phyloP scores from a whole-genome alignment of 2,797 vertebrate genomes.

The Eremophila alpestris region DNA sequence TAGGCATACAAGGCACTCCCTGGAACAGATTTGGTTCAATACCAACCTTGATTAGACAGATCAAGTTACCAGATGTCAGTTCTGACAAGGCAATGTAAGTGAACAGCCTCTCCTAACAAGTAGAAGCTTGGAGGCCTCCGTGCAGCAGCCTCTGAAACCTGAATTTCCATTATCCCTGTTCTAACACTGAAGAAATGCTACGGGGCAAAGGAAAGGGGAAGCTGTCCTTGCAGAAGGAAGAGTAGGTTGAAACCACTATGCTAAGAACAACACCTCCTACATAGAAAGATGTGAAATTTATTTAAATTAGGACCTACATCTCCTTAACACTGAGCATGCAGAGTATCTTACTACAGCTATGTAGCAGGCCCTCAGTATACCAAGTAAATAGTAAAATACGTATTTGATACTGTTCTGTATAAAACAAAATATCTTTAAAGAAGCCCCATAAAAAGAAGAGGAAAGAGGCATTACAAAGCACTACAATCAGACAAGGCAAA shows the following conservation, averaged over 20 bases:
- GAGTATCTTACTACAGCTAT: not conserved
- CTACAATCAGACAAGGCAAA: not conserved
- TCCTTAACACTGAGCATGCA: not conserved
- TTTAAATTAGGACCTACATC: not conserved
- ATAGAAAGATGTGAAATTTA: not conserved
- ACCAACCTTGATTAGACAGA: slow-evolving; percentile 19
- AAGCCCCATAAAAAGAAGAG: not conserved
- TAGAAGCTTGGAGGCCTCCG: not conserved
- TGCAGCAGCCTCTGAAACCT: not conserved
- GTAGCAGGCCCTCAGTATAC: not conserved
- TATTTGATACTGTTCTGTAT: not conserved
- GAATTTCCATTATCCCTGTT: not conserved
- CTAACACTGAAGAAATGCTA: not conserved
- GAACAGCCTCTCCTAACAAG: not conserved
- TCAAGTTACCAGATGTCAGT: slow-evolving; percentile 32
- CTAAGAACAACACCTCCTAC: not conserved
- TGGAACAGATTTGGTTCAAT: not conserved
- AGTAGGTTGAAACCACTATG: not conserved
- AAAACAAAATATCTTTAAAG: not conserved
- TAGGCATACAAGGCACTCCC: not conserved
- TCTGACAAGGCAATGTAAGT: not conserved
- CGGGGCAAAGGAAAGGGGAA: not conserved
- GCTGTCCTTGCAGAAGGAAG: not conserved
- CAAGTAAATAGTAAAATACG: not conserved
- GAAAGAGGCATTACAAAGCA: not conserved